A percentile compares a stretch with the other conserved stretches of the same genome.
Conservation (phyloP, 2,888 invertebrate genomes). For the Watsonalla binaria region DNA sequence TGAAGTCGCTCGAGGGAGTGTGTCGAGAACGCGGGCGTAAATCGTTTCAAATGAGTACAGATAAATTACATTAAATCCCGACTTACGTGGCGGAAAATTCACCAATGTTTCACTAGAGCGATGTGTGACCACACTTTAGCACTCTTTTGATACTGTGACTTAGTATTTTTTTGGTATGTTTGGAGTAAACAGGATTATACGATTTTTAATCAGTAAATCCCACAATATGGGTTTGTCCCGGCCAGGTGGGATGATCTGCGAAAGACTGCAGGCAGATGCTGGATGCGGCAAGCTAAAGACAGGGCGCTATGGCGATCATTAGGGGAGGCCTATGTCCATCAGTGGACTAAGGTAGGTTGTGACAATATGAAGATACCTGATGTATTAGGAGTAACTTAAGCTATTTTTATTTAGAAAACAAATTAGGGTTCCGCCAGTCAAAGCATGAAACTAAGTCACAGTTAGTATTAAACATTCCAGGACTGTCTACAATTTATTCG, state of each 20-base stretch:
- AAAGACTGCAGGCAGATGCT: no score
- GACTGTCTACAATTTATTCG: neutral
- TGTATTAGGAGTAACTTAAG: no score
- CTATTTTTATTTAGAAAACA: no score
- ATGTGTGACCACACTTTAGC: constrained; percentile 20
- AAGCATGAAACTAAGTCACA: no score
- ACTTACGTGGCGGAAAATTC: constrained; percentile 59
- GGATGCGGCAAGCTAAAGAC: no score
- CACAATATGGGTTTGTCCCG: no score
- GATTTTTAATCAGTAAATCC: neutral
- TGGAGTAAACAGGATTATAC: neutral
- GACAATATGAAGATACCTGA: no score
- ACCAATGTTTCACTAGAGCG: constrained; percentile 36
- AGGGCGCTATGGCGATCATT: no score
- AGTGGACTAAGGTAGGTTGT: no score
- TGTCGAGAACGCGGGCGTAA: constrained; percentile 40
- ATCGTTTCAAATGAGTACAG: constrained; percentile 62
- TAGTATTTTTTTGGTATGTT: neutral
- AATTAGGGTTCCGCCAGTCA: no score
- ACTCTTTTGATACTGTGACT: neutral
- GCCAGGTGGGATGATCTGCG: no score
- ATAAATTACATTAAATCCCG: constrained; percentile 66
- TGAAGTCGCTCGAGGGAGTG: constrained; percentile 15
- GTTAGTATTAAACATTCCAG: neutral
- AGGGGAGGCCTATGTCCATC: no score